Evolutionary conservation across 2,888 invertebrate species (phyloP).

Genomic region (Nematopogon swammerdamellus): DNA sequence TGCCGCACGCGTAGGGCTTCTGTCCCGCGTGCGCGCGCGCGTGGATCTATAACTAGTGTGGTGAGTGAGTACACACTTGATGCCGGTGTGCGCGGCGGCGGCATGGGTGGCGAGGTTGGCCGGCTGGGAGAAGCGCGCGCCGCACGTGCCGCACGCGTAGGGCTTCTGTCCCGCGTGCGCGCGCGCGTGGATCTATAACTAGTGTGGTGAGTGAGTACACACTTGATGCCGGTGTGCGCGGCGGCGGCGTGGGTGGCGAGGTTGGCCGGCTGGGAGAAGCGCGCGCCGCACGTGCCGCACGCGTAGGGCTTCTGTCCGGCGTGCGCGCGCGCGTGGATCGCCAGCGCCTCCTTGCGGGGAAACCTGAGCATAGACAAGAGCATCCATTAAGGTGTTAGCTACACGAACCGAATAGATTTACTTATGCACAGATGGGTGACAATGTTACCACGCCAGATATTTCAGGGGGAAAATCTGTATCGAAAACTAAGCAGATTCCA

Average conservation of each 20-base stretch:
- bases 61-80: not conserved
- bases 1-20: not conserved
- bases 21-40: constrained; percentile 1
- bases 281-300: not conserved
- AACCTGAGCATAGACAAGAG: no score
- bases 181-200: constrained; percentile 2
- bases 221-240: not conserved
- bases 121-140: not conserved
- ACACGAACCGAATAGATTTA: no score
- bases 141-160: not conserved
- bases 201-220: no score
- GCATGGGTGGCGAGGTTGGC: not conserved
- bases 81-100: not conserved
- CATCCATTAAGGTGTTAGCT: no score
- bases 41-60: no score
- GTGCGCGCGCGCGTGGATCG: constrained; percentile 2
- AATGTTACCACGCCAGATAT: no score
- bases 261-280: not conserved
- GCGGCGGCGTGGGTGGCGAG: not conserved
- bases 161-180: not conserved
- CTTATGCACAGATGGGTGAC: no score
- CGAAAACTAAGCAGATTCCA: no score
- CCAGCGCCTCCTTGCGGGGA: no score
- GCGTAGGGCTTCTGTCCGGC: not conserved
- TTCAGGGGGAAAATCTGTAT: no score